Evolutionary conservation across 2,797 vertebrate species (phyloP).

Genomic region (Poliocrania exsul): DNA sequence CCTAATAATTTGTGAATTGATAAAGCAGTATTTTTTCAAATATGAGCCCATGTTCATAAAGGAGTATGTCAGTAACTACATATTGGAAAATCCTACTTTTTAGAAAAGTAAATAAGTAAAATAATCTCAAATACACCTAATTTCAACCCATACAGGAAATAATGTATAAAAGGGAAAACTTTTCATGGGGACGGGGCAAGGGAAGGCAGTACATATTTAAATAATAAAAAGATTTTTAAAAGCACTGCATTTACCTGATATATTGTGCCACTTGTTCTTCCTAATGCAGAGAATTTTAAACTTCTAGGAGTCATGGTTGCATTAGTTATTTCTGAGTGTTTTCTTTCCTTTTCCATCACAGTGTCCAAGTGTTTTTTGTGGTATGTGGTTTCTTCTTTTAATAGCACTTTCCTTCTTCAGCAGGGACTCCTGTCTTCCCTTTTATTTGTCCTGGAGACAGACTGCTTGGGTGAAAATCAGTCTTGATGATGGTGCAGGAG

Average conservation of each 20-base stretch:
- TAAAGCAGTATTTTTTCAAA: background rate
- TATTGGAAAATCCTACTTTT: background rate
- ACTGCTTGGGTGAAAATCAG: background rate
- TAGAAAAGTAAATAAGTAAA: background rate
- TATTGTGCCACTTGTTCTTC: background rate
- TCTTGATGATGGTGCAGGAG: background rate
- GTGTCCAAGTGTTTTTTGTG: background rate
- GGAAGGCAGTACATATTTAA: background rate
- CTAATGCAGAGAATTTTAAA: background rate
- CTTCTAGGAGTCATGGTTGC: background rate
- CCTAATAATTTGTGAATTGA: background rate
- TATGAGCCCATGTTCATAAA: background rate
- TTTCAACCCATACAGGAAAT: background rate
- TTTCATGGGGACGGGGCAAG: accelerated
- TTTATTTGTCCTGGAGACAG: background rate
- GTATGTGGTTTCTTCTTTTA: background rate
- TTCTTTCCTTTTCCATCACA: background rate
- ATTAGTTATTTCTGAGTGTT: background rate
- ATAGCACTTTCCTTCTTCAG: background rate
- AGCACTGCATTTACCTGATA: background rate
- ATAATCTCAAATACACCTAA: background rate
- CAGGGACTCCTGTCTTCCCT: background rate
- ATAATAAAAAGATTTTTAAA: background rate
- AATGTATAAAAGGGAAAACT: background rate
- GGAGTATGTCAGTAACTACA: background rate